These are phyloP conservation scores for Ctenomys sociabilis DNA, from an alignment of 2,113 vertebrate species.

Conservation along the genomic window DNA sequence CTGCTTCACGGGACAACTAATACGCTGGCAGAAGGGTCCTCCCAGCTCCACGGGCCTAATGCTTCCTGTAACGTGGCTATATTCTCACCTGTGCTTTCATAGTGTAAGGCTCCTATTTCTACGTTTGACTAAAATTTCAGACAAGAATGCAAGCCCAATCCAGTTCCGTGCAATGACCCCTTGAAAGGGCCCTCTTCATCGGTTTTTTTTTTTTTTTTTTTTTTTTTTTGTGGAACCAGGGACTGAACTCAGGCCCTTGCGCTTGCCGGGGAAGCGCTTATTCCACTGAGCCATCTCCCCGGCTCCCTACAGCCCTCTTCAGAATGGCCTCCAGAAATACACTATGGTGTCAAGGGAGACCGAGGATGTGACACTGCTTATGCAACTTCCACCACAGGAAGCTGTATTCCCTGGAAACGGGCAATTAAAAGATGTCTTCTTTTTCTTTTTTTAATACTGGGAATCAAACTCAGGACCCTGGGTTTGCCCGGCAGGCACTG, in stretches of 20 bases:
- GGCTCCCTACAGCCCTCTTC: neutral
- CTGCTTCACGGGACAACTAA: too few species aligned
- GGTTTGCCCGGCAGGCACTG: too few species aligned
- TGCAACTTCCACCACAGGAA: neutral
- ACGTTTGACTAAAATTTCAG: neutral
- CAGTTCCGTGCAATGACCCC: neutral
- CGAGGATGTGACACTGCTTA: rapidly evolving
- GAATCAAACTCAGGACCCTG: too few species aligned
- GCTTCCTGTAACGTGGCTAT: neutral
- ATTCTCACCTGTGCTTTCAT: neutral
- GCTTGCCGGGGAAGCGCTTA: too few species aligned
- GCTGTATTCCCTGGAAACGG: neutral
- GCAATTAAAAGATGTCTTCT: neutral
- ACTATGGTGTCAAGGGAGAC: rapidly evolving
- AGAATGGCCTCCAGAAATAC: neutral
- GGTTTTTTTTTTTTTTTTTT: too few species aligned
- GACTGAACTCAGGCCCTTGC: too few species aligned
- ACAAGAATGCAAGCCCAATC: neutral
- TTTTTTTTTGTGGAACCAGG: too few species aligned
- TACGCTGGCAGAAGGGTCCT: neutral
- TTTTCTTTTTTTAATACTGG: neutral
- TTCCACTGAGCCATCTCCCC: too few species aligned
- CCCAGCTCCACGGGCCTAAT: neutral
- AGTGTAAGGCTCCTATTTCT: neutral
- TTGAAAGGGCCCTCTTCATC: neutral